Evolutionary conservation across 92 coral and sea anemone genomes (phyloP), one percentile per base, ranked within the genome.

Genomic region (Paragorgia papillata): DNA sequence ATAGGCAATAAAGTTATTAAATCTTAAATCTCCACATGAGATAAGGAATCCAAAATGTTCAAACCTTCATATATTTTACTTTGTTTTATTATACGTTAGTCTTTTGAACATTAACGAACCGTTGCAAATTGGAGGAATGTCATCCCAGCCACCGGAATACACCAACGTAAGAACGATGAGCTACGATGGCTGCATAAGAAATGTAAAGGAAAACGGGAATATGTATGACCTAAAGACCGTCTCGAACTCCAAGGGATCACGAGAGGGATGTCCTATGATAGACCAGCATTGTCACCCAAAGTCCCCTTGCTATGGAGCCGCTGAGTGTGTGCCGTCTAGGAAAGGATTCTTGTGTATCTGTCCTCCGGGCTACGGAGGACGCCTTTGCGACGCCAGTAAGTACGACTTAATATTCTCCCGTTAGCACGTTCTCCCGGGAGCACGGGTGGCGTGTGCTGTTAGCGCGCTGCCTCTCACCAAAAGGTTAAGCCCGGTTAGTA

Each of bases 131-230:
- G 98, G 98, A 17, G 98, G 98, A 4, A 65, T 91, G 25, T 84
- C 88, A 8, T 66, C 62, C 20, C 76, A 83, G 13, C 85, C 82
- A 61, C 84, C 92, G 58, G 57, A 67, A 25, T 91, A 88, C 64
- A 92, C 94, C 7, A 60, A 69, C 12, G 87, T 94, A 9, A 66
- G 60, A 51, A 49, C 69, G 44, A 83, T 76, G 7, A 85, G 73
- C 57, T 91, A 80, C 82, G 85, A 67, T 21, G 98, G 98, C 20
- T 94, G 98, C 58, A 94, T 94, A 57, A 94, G 97, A 17, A 88
- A 94, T 54, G 89, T 94, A 1, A 83, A 81, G 60, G 90, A 69
- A 61, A 93, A 91, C 54, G 97, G 82, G 9, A 79, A 20, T 9
- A 20, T 86, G 77, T 86, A 89, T 56, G 97, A 94, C 50, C 85